Base-by-base conservation (phyloP, 2,797 vertebrate genomes). In the Lindbergichthys nudifrons region DNA sequence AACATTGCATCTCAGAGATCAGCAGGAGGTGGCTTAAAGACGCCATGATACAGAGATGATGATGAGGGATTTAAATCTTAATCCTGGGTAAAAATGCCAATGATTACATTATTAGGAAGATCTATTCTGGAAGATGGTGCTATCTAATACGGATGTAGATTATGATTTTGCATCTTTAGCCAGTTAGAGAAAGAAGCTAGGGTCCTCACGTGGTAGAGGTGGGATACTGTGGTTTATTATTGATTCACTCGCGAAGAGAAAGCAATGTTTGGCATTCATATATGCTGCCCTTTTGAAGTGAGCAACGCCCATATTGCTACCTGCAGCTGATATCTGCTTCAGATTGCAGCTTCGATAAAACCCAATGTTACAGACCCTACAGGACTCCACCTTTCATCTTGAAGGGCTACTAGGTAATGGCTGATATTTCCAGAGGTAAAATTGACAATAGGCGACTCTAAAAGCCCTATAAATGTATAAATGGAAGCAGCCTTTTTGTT, bases 1-100 rank as follows among this genome's bases (percentile, higher is more conserved):
- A 87, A 74, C 7, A 41, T 57, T 70, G 60, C 52, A 75, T 88
- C 81, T 82, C 61, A 80, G 77, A 84, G 70, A 88, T 90, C 91
- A 81, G 83, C 41, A 26, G 64, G 70, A 76, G 48, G 70, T 54
- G 50, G 68, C 77, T 87, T 58, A 46, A 80, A 87, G 79, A 80
- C 50, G 45, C 50, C 2, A 48, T 71, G 30, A 80, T 86, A 72
- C 64, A 12, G 80, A 79, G 76, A 69, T 13, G 66, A 86, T 76
- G 80, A 86, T 62, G 67, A 74, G 21, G 43, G 81, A 80, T 86
- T 91, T 86, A 88, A 83, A 23, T 57, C 72, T 80, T 36, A 19
- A 1, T 73, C 70, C 23, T 46, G 30, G 43, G 61, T 85, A 84
- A 84, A 87, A 85, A 84, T 36, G 3, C 51, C 39, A 76, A 81